Evolutionary conservation across 2,797 vertebrate species (phyloP), one percentile per base, ranked within the genome.

Genomic region (Leuciscus waleckii): DNA sequence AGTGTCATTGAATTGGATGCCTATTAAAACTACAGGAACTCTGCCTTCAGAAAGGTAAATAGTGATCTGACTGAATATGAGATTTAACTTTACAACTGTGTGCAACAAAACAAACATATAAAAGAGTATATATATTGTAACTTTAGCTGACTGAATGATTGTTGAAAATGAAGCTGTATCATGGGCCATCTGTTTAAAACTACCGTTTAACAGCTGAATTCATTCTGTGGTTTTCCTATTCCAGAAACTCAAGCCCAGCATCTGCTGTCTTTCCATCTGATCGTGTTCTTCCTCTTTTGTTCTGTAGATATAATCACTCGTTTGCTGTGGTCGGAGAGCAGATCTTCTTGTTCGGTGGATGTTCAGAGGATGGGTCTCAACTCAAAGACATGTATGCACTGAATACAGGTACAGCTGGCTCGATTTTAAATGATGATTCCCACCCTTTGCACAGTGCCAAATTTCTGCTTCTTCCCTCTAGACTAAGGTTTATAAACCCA

Each of bases 341-440:
- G 90, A 88, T 95, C 65, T 95, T 94, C 81, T 89, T 96, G 94
- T 94, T 92, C 51, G 94, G 95, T 86, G 95, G 95, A 46, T 91
- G 84, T 67, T 89, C 90, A 78, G 86, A 82, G 35, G 89, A 86
- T 32, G 93, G 92, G 86, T 87, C 89, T 51, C 92, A 93, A 84
- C 90, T 90, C 89, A 95, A 91, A 87, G 93, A 95, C 83, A 77
- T 95, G 32, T 85, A 93, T 67, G 87, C 94, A 51, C 90, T 96
- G n/a, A 92, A 90, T 82, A 94, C 94, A 93, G 95, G 95, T 95
- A 90, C 79, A 80, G 14, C 43, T 14, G 43, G 43, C 43, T 46
- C 13, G 13, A 5, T 5, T 16, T 5, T 5, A 49, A 2, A 49
- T 16, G 46, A 49, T 16, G 46, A 49, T 49, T 49, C 46, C 13